Evolutionary conservation across 30 jellyfish, hydroid and myxozoan species (phyloP).

Genomic region (Hydractinia echinata): DNA sequence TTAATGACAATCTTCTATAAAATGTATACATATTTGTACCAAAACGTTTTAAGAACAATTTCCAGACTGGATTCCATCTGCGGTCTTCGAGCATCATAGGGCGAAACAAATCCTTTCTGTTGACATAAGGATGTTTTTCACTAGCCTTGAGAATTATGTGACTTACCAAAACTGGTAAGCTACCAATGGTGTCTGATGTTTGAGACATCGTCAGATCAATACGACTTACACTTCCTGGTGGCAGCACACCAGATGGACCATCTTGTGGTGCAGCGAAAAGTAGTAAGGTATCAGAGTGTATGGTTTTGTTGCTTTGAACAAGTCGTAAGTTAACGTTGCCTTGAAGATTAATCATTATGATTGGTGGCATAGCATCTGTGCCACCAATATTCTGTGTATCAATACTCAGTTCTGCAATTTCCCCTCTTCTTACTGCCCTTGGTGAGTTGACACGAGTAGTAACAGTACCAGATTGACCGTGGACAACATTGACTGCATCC

Average conservation of each 20-base stretch:
- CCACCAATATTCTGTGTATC: slow-evolving; percentile 26
- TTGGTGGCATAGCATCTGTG: slow-evolving; percentile 29
- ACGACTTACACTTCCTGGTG: slow-evolving; percentile 14
- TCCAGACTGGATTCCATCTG: slow-evolving; percentile 39
- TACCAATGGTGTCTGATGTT: neutral
- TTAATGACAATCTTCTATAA: neutral
- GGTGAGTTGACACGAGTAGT: slow-evolving; percentile 18
- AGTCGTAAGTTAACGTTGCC: slow-evolving; percentile 4
- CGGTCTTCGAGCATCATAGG: slow-evolving; percentile 18
- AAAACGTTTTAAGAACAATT: neutral
- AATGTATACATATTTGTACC: slow-evolving; percentile 11
- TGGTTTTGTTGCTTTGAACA: neutral
- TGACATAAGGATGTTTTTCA: slow-evolving; percentile 21
- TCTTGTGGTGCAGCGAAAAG: slow-evolving; percentile 11
- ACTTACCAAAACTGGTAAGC: neutral
- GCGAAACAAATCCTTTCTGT: neutral
- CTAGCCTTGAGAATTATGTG: neutral
- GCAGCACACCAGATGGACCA: slow-evolving; percentile 33
- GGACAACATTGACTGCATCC: neutral
- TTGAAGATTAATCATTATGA: neutral
- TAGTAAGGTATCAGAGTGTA: neutral
- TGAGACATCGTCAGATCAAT: slow-evolving; percentile 8
- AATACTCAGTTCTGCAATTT: slow-evolving; percentile 1
- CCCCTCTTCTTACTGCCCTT: slow-evolving; percentile 27
- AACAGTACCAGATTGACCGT: slow-evolving; percentile 22